These are phyloP conservation scores for Mobula hypostoma DNA, from an alignment of 2,113 vertebrate species.

Conservation along the genomic window DNA sequence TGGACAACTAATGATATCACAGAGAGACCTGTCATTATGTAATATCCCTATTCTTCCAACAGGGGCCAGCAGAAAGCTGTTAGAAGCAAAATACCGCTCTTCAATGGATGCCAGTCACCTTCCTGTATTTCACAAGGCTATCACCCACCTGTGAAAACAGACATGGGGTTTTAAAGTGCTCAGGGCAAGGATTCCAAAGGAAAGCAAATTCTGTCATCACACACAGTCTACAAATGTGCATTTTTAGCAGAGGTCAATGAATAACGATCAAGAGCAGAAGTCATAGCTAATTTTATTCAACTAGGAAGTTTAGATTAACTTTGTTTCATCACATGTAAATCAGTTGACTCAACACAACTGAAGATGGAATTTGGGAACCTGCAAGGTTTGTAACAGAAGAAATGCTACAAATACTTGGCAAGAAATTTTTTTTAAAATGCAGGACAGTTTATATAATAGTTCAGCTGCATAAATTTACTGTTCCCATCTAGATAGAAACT, in stretches of 20 bases:
- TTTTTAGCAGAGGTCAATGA: background rate
- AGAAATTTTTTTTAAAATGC: background rate
- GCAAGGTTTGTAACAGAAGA: background rate
- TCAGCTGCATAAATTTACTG: constrained; percentile 12
- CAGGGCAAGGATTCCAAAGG: background rate
- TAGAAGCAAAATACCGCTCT: background rate
- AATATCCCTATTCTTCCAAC: background rate
- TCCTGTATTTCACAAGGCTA: background rate
- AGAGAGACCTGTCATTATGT: background rate
- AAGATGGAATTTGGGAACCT: background rate
- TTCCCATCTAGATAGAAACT: background rate
- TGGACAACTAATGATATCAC: background rate
- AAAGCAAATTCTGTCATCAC: background rate
- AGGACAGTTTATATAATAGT: background rate
- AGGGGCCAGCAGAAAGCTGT: background rate
- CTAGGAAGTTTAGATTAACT: background rate
- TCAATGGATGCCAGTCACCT: background rate
- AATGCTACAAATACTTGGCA: background rate
- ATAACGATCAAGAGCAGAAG: background rate
- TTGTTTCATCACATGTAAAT: background rate
- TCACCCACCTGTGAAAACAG: background rate
- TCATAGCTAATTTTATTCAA: background rate
- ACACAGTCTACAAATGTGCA: background rate
- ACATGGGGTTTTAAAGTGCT: background rate
- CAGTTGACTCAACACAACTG: background rate